These are phyloP conservation scores for Perodicticus potto DNA, from an alignment of 2,797 vertebrate species.

Conservation along the genomic window DNA sequence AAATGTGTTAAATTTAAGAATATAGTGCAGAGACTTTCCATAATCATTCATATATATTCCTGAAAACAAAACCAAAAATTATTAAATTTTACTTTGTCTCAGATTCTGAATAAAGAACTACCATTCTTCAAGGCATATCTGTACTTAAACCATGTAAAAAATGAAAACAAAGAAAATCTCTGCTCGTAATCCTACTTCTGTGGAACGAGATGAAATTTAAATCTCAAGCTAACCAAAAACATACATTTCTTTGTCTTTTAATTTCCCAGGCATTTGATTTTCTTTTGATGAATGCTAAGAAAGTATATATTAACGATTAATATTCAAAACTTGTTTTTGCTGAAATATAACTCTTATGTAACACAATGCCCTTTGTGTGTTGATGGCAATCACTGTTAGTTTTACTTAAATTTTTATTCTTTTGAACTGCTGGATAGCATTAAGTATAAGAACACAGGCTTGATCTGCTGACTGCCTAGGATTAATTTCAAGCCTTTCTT, in stretches of 20 bases:
- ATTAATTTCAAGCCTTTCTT: slow-evolving; percentile 3
- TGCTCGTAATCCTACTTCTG: background rate
- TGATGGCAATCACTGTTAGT: background rate
- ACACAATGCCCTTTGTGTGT: background rate
- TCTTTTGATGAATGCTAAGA: background rate
- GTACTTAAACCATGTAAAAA: background rate
- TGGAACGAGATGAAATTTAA: background rate
- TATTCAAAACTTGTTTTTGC: background rate
- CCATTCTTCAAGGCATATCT: background rate
- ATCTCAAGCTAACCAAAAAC: background rate
- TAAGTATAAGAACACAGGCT: background rate
- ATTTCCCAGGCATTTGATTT: background rate
- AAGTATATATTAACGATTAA: background rate
- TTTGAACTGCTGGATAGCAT: background rate
- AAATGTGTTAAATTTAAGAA: background rate
- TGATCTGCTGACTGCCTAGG: background rate
- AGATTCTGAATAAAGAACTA: background rate
- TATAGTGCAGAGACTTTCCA: background rate
- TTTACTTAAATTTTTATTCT: background rate
- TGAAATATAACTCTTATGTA: background rate
- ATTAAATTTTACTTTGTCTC: background rate
- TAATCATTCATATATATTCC: background rate
- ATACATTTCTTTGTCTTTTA: background rate
- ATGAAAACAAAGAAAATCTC: background rate
- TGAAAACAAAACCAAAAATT: background rate